Evolutionary conservation across 1,140 invertebrate species (phyloP).

Genomic region (Trichomalopsis sarcophagae): DNA sequence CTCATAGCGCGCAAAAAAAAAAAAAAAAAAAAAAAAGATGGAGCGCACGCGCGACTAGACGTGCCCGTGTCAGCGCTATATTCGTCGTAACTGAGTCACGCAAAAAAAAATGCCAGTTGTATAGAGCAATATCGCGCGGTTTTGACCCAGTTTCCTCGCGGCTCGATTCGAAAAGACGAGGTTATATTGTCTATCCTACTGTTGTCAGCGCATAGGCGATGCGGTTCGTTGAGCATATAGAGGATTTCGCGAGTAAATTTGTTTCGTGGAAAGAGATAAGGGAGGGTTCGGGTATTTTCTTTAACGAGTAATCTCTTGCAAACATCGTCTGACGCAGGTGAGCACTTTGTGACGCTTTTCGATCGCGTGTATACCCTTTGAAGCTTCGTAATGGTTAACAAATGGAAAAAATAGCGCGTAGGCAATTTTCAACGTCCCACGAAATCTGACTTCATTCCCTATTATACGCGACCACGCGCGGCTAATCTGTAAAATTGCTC

Average conservation of each 20-base stretch:
- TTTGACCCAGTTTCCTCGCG: constrained; percentile 30
- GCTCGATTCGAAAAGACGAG: neutral
- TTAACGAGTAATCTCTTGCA: no score
- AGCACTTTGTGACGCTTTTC: no score
- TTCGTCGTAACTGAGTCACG: constrained; percentile 20
- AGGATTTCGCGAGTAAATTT: neutral
- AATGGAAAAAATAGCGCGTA: no score
- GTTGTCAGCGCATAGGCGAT: neutral
- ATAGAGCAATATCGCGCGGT: constrained; percentile 17
- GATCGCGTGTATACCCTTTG: no score
- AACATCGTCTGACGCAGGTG: no score
- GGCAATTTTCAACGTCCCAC: no score
- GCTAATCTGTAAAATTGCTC: neutral
- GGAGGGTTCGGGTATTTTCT: no score
- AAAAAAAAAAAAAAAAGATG: neutral
- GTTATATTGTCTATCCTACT: neutral
- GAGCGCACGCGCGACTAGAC: neutral
- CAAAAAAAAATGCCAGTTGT: neutral
- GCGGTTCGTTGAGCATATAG: neutral
- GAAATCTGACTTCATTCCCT: no score
- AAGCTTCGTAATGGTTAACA: no score
- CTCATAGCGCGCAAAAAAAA: neutral
- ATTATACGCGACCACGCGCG: no score
- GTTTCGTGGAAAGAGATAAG: no score
- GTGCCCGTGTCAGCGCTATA: neutral